A percentile compares a stretch with the other conserved stretches of the same genome.
These are phyloP conservation scores for Apodemus speciosus DNA, from an alignment of 2,113 vertebrate species.

Conservation along the genomic window DNA sequence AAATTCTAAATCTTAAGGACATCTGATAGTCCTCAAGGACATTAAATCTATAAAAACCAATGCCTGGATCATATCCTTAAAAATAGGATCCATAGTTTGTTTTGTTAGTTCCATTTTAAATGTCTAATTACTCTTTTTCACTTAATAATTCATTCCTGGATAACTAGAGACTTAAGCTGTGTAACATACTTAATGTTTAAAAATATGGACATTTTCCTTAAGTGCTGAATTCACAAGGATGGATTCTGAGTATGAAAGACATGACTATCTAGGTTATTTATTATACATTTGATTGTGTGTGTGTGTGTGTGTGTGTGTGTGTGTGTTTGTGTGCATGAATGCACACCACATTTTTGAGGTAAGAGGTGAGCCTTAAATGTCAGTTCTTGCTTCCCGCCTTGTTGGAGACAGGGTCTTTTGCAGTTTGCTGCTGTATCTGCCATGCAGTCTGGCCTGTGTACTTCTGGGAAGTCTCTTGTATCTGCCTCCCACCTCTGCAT, in stretches of 20 bases:
- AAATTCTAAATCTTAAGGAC: conserved; percentile 78
- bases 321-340: too few species aligned
- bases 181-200: conserved; percentile 51
- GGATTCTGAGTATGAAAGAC: background rate
- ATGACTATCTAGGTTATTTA: background rate
- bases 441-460: too few species aligned
- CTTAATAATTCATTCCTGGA: conserved; percentile 83
- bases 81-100: conserved; percentile 78
- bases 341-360: background rate
- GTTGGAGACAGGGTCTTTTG: background rate
- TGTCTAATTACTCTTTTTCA: conserved; percentile 81
- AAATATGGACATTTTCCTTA: conserved; percentile 74
- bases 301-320: background rate
- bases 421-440: background rate
- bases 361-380: background rate
- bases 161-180: conserved; percentile 78
- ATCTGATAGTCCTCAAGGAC: conserved; percentile 78
- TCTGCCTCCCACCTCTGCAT: background rate
- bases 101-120: conserved; percentile 82
- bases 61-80: conserved; percentile 72
- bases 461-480: background rate
- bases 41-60: conserved; percentile 79
- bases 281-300: background rate
- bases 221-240: background rate
- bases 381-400: background rate